Evolutionary conservation across 2,888 invertebrate species (phyloP).

Genomic region (Tyria jacobaeae): DNA sequence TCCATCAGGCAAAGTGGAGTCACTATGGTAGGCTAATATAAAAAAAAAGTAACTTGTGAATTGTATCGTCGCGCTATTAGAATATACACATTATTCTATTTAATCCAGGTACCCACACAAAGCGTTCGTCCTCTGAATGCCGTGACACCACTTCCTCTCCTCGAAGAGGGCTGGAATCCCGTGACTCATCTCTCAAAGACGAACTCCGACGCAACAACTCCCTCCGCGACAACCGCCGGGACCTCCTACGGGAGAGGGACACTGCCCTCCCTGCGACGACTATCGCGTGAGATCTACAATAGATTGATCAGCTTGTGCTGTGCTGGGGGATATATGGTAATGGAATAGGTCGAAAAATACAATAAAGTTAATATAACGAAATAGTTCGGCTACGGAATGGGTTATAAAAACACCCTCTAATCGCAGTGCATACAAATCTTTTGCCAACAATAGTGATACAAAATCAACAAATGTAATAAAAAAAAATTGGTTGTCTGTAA

Average conservation of each 20-base stretch:
- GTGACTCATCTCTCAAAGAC: conserved; percentile 72
- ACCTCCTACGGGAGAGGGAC: conserved; percentile 58
- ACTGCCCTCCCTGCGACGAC: conserved; percentile 67
- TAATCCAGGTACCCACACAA: conserved; percentile 77
- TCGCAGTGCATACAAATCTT: not conserved
- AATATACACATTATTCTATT: too few relatives aligned
- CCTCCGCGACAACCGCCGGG: conserved; percentile 72
- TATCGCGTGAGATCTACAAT: conserved; percentile 66
- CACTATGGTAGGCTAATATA: too few relatives aligned
- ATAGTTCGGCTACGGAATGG: conserved; percentile 2
- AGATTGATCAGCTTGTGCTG: conserved; percentile 19
- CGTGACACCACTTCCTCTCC: conserved; percentile 75
- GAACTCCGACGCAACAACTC: conserved; percentile 78
- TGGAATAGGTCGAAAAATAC: conserved; percentile 21
- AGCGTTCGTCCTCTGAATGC: conserved; percentile 83
- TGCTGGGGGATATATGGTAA: conserved; percentile 22
- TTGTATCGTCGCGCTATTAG: too few relatives aligned
- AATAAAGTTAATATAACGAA: conserved; percentile 6
- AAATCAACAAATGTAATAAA: too few relatives aligned
- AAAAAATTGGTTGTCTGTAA: too few relatives aligned
- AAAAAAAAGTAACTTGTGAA: too few relatives aligned
- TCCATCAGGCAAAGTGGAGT: too few relatives aligned
- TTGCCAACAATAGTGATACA: not conserved
- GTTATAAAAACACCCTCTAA: not conserved
- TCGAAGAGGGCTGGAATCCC: conserved; percentile 72